These are phyloP conservation scores for Tiliacea citrago DNA, from an alignment of 2,888 invertebrate species.

Conservation along the genomic window DNA sequence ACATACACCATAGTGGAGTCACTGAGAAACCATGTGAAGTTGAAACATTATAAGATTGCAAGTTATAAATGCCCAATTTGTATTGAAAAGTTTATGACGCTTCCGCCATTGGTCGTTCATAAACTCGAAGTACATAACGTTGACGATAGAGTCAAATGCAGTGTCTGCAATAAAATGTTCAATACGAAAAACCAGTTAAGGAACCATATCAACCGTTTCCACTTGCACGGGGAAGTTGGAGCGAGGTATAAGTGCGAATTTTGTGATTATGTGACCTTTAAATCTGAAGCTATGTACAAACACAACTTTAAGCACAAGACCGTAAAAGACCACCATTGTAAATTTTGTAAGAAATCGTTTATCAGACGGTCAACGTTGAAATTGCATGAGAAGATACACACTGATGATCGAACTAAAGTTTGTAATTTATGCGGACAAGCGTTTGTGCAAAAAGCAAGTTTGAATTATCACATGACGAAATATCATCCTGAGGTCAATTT, in stretches of 20 bases:
- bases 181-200: constrained; percentile 75
- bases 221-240: constrained; percentile 77
- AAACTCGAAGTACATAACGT: constrained; percentile 79
- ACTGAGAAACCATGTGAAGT: constrained; percentile 75
- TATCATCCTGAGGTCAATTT: constrained; percentile 84
- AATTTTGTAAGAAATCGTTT: constrained; percentile 85
- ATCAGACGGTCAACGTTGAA: constrained; percentile 78
- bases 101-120: constrained; percentile 74
- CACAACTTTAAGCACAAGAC: constrained; percentile 84
- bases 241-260: constrained; percentile 77
- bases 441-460: too few species aligned
- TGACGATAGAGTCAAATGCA: constrained; percentile 80
- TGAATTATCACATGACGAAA: constrained; percentile 81
- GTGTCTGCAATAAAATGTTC: constrained; percentile 79
- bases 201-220: constrained; percentile 79
- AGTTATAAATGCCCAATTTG: constrained; percentile 64
- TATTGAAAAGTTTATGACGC: constrained; percentile 73
- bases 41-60: constrained; percentile 78
- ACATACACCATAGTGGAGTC: constrained; percentile 72
- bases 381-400: constrained; percentile 72
- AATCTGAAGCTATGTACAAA: constrained; percentile 76
- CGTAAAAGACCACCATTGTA: constrained; percentile 83
- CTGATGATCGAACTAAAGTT: too few species aligned
- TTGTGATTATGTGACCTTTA: constrained; percentile 82
- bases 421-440: too few species aligned